Base-by-base conservation (phyloP, 2,888 invertebrate genomes). In the Meta bourneti region DNA sequence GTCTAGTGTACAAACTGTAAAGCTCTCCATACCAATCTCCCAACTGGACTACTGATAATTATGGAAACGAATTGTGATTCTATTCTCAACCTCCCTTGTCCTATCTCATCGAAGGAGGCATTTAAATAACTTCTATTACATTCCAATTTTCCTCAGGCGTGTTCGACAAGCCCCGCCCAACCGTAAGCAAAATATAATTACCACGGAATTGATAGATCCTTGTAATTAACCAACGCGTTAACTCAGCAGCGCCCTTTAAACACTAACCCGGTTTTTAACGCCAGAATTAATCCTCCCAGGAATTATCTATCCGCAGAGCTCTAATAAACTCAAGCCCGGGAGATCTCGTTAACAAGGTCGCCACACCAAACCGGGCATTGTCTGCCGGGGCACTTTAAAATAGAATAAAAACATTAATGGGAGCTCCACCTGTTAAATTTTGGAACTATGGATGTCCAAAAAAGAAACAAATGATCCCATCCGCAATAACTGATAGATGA, bases 261-360 rank as follows among this genome's bases (percentile, higher is more conserved):
- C 90, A 70, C 70, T 69, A 85, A 81, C 69, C 69, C 85, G 80
- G n/a, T 82, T 82, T 90, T 90, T 90, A 82, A 91, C 78, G 82
- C 81, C 8, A 52, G 77, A 81, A 86, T 86, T 82, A 91, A 70
- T 77, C 52, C 51, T 49, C 9, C 6, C 11, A 0, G 48, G 52
- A 83, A 89, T 83, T 78, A 83, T 78, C 78, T 71, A 16, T 9
- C 34, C 13, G 19, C 89, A 4, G 71, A 75, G 16, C 71, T 19
- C 74, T 72, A 49, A 61, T 84, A 90, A 90, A 75, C 20, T 84
- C 72, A 52, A 9, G n/a, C 51, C 51, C 34, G 34, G 34, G 34
- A 51, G 61, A 54, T 85, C 75, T 61, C 89, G 54, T 77, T 89
- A 90, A 90, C 84, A 80, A 61, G 19, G 79, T 74, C 84, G 90